Conservation (phyloP, 2,888 invertebrate genomes). For the Liodrosophila aerea region DNA sequence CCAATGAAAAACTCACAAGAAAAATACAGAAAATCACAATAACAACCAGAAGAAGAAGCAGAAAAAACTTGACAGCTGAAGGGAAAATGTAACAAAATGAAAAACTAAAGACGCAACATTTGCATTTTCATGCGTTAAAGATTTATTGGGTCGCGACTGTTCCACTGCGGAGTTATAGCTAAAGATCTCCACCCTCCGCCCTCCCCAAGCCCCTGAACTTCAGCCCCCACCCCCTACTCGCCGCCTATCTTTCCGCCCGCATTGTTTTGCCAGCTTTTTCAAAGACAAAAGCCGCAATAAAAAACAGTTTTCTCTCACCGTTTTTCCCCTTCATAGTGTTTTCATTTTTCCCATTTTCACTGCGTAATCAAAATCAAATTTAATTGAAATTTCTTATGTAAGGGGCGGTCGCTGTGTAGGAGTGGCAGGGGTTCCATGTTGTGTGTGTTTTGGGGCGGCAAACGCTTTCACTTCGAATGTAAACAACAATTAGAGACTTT, state of each 20-base stretch:
- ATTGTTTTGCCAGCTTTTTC: constrained; percentile 54
- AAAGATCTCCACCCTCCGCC: constrained; percentile 6
- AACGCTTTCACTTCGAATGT: constrained; percentile 62
- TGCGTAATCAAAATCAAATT: constrained; percentile 53
- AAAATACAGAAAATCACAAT: constrained; percentile 39
- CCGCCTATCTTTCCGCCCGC: too few species aligned
- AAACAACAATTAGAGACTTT: constrained; percentile 65
- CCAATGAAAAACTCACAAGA: constrained; percentile 34
- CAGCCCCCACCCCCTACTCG: not conserved
- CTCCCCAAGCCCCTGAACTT: constrained; percentile 15
- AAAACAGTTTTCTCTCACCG: constrained; percentile 24
- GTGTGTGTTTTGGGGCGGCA: constrained; percentile 27
- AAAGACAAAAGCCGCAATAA: constrained; percentile 60
- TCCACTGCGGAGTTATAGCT: constrained; percentile 26
- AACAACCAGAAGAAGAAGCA: constrained; percentile 38
- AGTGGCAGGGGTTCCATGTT: constrained; percentile 16
- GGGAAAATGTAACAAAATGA: constrained; percentile 6
- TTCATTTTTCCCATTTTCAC: constrained; percentile 30
- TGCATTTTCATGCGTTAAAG: constrained; percentile 64
- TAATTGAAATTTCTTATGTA: constrained; percentile 60
- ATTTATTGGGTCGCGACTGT: constrained; percentile 62
- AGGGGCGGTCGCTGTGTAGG: constrained; percentile 24
- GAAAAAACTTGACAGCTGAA: constrained; percentile 39
- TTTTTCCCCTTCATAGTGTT: constrained; percentile 11
- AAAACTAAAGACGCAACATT: constrained; percentile 58